phyloP scores from a whole-genome alignment of 37 sponge, comb jelly and placozoan species.

The Corticium candelabrum region DNA sequence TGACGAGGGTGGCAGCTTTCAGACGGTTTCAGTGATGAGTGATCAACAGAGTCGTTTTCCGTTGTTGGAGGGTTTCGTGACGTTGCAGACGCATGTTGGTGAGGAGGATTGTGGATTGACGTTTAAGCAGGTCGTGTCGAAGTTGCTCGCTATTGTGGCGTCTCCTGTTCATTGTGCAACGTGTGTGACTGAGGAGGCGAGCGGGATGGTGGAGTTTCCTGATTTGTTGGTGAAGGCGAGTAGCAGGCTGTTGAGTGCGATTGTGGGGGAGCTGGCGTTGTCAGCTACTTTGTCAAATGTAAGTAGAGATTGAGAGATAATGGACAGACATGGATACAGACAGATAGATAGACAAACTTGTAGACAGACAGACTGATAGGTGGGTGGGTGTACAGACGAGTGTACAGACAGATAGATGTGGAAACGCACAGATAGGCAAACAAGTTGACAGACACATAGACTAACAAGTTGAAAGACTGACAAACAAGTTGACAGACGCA shows the following conservation, averaged over 20 bases:
- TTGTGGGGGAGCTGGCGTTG: slow-evolving; percentile 11
- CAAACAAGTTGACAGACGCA: no score
- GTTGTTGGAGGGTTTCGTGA: not conserved
- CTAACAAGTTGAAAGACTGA: no score
- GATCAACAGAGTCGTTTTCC: not conserved
- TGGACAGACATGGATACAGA: not conserved
- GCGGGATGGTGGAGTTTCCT: no score
- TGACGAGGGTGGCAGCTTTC: not conserved
- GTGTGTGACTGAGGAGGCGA: no score
- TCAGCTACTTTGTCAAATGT: no score
- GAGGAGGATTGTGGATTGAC: slow-evolving; percentile 12
- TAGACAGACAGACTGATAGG: no score
- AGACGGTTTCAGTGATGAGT: not conserved
- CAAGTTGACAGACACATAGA: no score
- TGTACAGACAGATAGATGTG: no score
- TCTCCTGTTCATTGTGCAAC: slow-evolving; percentile 46
- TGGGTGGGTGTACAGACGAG: no score
- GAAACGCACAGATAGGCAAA: no score
- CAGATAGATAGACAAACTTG: not conserved
- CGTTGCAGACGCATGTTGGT: not conserved
- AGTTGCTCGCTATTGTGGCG: slow-evolving; percentile 63
- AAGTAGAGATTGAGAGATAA: no score
- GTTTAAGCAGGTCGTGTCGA: slow-evolving; percentile 63
- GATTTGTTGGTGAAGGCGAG: not conserved
- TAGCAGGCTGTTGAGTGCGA: slow-evolving; percentile 8